Conservation (phyloP, 2,888 invertebrate species). For the Cyrtodaria siliqua region DNA sequence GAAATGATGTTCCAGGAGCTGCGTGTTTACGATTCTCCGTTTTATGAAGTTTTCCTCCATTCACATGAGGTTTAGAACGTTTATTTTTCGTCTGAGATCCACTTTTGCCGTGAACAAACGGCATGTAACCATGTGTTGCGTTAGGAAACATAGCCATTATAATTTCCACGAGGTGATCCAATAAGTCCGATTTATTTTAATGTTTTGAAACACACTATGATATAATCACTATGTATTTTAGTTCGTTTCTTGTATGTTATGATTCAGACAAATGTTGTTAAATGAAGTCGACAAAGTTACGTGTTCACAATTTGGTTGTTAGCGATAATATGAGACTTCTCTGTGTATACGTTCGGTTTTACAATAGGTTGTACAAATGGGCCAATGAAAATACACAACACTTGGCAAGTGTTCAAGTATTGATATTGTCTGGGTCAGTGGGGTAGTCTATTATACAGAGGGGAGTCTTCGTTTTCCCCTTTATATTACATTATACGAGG, state of each 20-base stretch:
- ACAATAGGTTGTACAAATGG: slow-evolving; percentile 65
- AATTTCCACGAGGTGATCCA: slow-evolving; percentile 38
- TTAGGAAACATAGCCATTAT: slow-evolving; percentile 82
- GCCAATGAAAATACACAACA: slow-evolving; percentile 70
- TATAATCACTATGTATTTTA: no score
- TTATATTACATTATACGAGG: no score
- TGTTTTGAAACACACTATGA: no score
- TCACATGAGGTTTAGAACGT: slow-evolving; percentile 64
- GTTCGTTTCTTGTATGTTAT: no score
- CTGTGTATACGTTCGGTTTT: slow-evolving; percentile 49
- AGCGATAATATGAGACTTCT: slow-evolving; percentile 63
- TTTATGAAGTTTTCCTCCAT: slow-evolving; percentile 70
- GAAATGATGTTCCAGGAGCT: slow-evolving; percentile 30
- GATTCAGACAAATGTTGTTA: no score
- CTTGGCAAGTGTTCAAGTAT: slow-evolving; percentile 79
- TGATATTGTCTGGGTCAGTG: slow-evolving; percentile 71
- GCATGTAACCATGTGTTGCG: slow-evolving; percentile 82
- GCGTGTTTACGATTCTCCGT: slow-evolving; percentile 49
- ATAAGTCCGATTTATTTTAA: no score
- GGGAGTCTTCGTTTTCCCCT: slow-evolving; percentile 13
- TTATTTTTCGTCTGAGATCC: slow-evolving; percentile 54
- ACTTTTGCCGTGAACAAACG: slow-evolving; percentile 79
- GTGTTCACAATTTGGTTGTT: slow-evolving; percentile 39
- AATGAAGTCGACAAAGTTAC: no score
- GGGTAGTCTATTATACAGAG: slow-evolving; percentile 51